phyloP scores from a whole-genome alignment of 1,140 invertebrate species.

The Gonioctena quinquepunctata region DNA sequence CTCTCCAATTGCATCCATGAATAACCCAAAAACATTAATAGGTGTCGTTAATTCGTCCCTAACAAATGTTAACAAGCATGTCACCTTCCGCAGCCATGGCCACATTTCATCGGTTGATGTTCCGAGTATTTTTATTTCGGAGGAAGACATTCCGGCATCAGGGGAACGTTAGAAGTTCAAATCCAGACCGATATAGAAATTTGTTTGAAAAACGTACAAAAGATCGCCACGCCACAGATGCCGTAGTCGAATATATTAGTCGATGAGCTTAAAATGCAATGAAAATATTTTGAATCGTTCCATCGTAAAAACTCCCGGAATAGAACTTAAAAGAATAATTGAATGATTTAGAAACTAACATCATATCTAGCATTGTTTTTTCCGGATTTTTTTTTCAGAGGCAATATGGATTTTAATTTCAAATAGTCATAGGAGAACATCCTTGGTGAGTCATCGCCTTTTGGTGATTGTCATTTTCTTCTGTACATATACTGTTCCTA shows the following conservation, averaged over 20 bases:
- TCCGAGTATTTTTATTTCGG: conserved; percentile 11
- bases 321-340: too few relatives aligned
- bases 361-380: too few relatives aligned
- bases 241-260: neutral
- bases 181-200: conserved; percentile 10
- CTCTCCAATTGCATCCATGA: too few relatives aligned
- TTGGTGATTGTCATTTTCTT: too few relatives aligned
- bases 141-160: neutral
- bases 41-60: neutral
- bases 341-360: too few relatives aligned
- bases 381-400: too few relatives aligned
- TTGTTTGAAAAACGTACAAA: conserved; percentile 15
- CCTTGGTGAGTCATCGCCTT: too few relatives aligned
- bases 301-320: too few relatives aligned
- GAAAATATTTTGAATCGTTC: too few relatives aligned
- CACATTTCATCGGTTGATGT: conserved; percentile 12
- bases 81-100: neutral
- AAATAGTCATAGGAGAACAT: too few relatives aligned
- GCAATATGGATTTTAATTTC: too few relatives aligned
- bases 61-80: neutral
- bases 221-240: neutral
- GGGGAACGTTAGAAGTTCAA: neutral
- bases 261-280: neutral
- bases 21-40: neutral
- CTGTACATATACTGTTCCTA: too few relatives aligned